phyloP scores from a whole-genome alignment of 2,888 invertebrate genomes.

The Drosophila gaucha region DNA sequence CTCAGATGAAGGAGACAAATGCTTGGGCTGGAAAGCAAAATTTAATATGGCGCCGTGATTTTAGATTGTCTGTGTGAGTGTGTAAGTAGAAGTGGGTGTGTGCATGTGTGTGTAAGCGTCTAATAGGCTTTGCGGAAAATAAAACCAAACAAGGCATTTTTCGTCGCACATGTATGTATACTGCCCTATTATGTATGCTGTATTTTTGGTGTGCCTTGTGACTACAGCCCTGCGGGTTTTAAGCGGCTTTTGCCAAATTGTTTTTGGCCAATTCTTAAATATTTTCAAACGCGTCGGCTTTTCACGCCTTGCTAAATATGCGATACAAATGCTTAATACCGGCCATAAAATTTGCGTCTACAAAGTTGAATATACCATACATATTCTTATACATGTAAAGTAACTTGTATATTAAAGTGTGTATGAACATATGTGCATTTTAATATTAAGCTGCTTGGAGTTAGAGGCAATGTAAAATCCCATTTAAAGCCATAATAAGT shows the following conservation, averaged over 20 bases:
- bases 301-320: constrained; percentile 60
- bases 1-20: constrained; percentile 38
- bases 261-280: constrained; percentile 46
- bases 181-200: constrained; percentile 19
- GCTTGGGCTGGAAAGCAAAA: constrained; percentile 42
- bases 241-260: constrained; percentile 61
- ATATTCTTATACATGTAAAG: not conserved
- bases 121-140: constrained; percentile 64
- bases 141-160: constrained; percentile 50
- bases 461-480: not conserved
- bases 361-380: not conserved
- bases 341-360: not conserved
- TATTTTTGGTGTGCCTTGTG: constrained; percentile 18
- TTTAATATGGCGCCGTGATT: constrained; percentile 68
- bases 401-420: too few relatives aligned
- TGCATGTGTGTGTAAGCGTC: constrained; percentile 26
- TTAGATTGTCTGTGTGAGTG: constrained; percentile 25
- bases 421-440: not conserved
- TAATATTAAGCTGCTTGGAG: not conserved
- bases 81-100: not conserved
- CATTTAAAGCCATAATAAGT: not conserved
- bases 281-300: constrained; percentile 48
- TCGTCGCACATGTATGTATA: constrained; percentile 12
- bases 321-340: constrained; percentile 49
- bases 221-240: constrained; percentile 59